Conservation (phyloP, 2,797 vertebrate species). For the Takifugu rubripes region DNA sequence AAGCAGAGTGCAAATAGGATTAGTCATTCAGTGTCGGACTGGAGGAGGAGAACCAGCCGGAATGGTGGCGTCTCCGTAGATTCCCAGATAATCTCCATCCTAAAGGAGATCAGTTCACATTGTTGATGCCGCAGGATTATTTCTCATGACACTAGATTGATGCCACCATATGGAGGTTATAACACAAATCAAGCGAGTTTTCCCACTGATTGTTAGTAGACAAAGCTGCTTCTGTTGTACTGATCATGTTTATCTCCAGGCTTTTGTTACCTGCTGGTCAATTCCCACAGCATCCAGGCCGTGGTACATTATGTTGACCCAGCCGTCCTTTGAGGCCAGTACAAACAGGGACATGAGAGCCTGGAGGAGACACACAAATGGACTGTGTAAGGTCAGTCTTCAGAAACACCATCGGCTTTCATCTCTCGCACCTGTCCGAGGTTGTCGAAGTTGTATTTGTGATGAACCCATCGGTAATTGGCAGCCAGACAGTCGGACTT, state of each 20-base stretch:
- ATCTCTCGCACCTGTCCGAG: constrained; percentile 85
- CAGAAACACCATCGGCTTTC: too few relatives aligned
- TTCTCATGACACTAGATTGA: neutral
- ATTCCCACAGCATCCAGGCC: constrained; percentile 93
- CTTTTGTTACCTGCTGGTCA: constrained; percentile 87
- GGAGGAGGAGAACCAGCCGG: constrained; percentile 29
- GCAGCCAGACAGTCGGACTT: constrained; percentile 88
- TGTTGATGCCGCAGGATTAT: constrained; percentile 10
- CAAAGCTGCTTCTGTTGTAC: neutral
- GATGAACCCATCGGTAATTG: constrained; percentile 94
- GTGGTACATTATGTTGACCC: constrained; percentile 99
- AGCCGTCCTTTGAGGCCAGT: constrained; percentile 95
- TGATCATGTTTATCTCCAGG: neutral
- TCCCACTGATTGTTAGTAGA: neutral
- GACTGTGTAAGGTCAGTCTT: too few relatives aligned
- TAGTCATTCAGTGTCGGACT: constrained; percentile 43
- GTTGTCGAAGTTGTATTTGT: constrained; percentile 99
- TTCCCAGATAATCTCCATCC: constrained; percentile 36
- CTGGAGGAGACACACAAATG: constrained; percentile 57
- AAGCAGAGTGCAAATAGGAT: constrained; percentile 44
- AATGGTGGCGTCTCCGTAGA: constrained; percentile 28
- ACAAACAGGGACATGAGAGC: constrained; percentile 97
- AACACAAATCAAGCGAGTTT: too few relatives aligned
- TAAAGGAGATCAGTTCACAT: constrained; percentile 13
- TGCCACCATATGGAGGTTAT: neutral